phyloP scores from a whole-genome alignment of 2,888 invertebrate species.

The Gandaritis pyraliata region DNA sequence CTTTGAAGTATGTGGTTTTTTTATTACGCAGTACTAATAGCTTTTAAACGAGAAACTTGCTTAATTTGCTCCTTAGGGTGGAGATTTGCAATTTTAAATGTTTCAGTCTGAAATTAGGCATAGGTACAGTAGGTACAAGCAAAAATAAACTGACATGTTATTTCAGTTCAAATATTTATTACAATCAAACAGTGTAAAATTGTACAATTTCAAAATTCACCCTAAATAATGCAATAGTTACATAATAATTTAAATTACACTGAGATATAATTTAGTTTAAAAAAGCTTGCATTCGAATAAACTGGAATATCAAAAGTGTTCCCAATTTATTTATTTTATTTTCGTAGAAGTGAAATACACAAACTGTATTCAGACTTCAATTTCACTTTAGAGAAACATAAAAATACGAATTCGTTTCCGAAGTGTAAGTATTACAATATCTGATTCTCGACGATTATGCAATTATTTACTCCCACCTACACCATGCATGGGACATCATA shows the following conservation, averaged over 20 bases:
- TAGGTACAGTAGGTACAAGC: not conserved
- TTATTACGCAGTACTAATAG: too few species aligned
- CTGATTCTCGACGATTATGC: too few species aligned
- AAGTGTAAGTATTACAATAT: too few species aligned
- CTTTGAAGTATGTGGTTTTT: too few species aligned
- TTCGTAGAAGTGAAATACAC: slow-evolving; percentile 8
- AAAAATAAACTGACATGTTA: slow-evolving; percentile 1
- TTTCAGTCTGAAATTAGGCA: too few species aligned
- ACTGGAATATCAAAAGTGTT: slow-evolving; percentile 25
- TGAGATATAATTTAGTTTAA: slow-evolving; percentile 2
- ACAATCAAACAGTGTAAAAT: slow-evolving; percentile 74
- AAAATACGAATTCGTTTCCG: too few species aligned
- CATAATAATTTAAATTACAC: slow-evolving; percentile 41
- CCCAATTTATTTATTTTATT: slow-evolving; percentile 17
- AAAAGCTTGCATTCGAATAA: slow-evolving; percentile 6
- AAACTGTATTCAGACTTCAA: not conserved
- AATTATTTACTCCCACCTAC: not conserved
- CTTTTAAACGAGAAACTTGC: too few species aligned
- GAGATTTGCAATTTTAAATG: too few species aligned
- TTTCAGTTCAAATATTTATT: slow-evolving; percentile 55
- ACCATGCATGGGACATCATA: too few species aligned
- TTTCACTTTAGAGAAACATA: too few species aligned
- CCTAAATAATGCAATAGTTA: slow-evolving; percentile 48
- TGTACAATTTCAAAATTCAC: slow-evolving; percentile 77
- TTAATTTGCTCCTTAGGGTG: too few species aligned